phyloP scores from a whole-genome alignment of 2,113 vertebrate species.

The human (Homo sapiens) region DNA sequence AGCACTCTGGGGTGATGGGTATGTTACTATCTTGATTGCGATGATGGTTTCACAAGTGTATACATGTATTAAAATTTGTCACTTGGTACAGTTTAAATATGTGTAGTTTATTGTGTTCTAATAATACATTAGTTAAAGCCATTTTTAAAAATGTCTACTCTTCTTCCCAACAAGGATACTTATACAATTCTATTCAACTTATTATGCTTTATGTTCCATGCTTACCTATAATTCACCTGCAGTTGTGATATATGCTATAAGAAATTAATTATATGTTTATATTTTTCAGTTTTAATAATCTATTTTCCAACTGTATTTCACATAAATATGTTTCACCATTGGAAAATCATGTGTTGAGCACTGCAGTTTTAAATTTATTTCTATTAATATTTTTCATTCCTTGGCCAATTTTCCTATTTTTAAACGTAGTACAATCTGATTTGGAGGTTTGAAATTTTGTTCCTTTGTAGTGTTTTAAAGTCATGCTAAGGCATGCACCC shows the following conservation, averaged over 20 bases:
- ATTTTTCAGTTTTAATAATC: neutral
- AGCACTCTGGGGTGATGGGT: neutral
- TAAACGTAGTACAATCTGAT: neutral
- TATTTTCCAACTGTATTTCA: neutral
- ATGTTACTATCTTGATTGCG: neutral
- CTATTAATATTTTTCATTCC: neutral
- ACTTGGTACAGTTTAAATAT: neutral
- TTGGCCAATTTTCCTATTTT: constrained; percentile 40
- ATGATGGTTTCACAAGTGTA: neutral
- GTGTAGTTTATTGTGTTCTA: neutral
- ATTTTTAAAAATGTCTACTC: neutral
- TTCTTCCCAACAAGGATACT: neutral
- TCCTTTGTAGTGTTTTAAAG: neutral
- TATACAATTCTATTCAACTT: neutral
- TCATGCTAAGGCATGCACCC: neutral
- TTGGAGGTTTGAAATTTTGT: neutral
- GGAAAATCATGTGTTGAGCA: neutral
- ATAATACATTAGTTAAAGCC: neutral
- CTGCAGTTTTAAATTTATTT: neutral
- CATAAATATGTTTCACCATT: neutral
- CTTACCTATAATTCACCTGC: neutral
- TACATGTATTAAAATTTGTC: neutral
- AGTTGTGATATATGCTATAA: neutral
- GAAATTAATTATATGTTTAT: neutral
- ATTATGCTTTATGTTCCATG: neutral